Base-by-base conservation (phyloP, 2,888 invertebrate species). In the Norana najaformis region DNA sequence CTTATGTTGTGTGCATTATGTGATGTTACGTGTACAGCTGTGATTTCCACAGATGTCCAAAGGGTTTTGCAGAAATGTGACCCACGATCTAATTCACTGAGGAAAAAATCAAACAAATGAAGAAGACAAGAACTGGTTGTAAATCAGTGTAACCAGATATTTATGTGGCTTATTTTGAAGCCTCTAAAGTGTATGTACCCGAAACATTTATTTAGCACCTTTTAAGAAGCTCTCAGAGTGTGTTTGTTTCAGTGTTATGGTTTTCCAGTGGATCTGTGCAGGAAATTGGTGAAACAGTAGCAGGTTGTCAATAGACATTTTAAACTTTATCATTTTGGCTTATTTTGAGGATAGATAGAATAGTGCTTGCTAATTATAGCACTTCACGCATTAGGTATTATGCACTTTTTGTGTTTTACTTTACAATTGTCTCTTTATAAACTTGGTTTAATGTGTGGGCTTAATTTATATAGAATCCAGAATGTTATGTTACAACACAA, bases 401-500 rank as follows among this genome's bases (percentile, higher is more conserved):
- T 69, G 69, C 69, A 69, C n/a, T 6, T 69, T 69, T 69, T 69
- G 30, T 69, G 69, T 69, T 69, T 69, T 69, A n/a, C 69, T 69
- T 30, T n/a, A 69, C 69, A 69, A n/a, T 13, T 69, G 69, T 69
- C 69, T 69, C 69, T n/a, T 2, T 5, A n/a, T n/a, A 69, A 69
- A 69, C n/a, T 69, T 69, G 69, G n/a, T n/a, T 69, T n/a, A n/a
- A 69, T 69, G 69, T n/a, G 8, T n/a, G 16, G 11, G 47, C 47
- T n/a, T n/a, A 69, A n/a, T n/a, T 30, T 69, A 69, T 69, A 69
- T n/a, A 69, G 69, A 69, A n/a, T n/a, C 16, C n/a, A n/a, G n/a
- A 69, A 69, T 69, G n/a, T n/a, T 69, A 53, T 53, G 69, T 69
- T 69, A 69, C 69, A 69, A 69, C 69, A 69, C 69, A 69, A n/a